Evolutionary conservation across 2,888 invertebrate species (phyloP).

Genomic region (Ophion costatus): DNA sequence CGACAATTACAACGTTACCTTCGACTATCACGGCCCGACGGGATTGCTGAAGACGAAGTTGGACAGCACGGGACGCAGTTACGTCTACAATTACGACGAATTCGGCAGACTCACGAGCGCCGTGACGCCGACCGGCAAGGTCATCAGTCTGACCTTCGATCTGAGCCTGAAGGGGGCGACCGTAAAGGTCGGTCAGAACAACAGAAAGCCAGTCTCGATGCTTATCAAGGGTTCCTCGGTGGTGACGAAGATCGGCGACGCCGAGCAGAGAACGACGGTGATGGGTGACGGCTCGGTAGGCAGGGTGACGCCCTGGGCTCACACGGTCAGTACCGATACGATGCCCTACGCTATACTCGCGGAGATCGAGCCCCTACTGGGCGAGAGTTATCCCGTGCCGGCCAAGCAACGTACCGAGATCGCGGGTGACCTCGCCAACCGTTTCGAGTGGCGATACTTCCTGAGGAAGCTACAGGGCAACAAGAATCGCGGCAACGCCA

Average conservation of each 20-base stretch:
- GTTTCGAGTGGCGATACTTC: constrained; percentile 98
- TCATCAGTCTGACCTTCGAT: constrained; percentile 94
- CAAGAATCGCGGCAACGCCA: constrained; percentile 84
- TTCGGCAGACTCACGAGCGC: constrained; percentile 96
- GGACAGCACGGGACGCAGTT: constrained; percentile 95
- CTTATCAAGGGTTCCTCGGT: constrained; percentile 95
- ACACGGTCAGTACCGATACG: constrained; percentile 94
- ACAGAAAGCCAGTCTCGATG: constrained; percentile 92
- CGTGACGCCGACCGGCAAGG: constrained; percentile 97
- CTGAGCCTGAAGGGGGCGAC: constrained; percentile 96
- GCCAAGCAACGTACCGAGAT: constrained; percentile 96
- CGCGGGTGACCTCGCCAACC: constrained; percentile 94
- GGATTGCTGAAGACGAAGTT: constrained; percentile 95
- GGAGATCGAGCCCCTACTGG: constrained; percentile 94
- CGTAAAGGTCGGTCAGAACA: constrained; percentile 93
- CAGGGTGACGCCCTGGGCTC: constrained; percentile 93
- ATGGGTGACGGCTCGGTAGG: constrained; percentile 93
- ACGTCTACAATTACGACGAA: constrained; percentile 97
- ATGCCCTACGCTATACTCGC: constrained; percentile 95
- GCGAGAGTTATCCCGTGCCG: constrained; percentile 95
- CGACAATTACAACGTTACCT: constrained; percentile 96
- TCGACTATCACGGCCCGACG: constrained; percentile 96
- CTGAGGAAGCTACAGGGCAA: constrained; percentile 89
- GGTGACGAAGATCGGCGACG: constrained; percentile 91
- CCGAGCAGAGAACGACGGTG: constrained; percentile 92